Percentiles rank a stretch among this genome's conserved stretches.
phyloP scores from a whole-genome alignment of 2,797 vertebrate genomes.

The Enteromius radiatus region DNA sequence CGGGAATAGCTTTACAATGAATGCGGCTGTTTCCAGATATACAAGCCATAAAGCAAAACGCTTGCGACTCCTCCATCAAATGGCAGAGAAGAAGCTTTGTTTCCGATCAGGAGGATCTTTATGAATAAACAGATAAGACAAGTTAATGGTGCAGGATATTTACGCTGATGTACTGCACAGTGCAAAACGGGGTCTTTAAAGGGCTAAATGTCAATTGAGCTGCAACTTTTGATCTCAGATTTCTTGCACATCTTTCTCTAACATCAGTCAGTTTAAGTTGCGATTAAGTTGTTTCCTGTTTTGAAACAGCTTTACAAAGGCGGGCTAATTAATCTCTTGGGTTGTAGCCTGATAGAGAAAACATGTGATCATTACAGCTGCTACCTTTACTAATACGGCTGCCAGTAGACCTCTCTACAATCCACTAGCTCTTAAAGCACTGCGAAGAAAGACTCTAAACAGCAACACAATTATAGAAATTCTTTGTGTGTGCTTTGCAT shows the following conservation, averaged over 20 bases:
- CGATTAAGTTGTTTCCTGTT: conserved; percentile 73
- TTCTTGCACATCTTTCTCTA: conserved; percentile 59
- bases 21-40: conserved; percentile 64
- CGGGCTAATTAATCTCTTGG: conserved; percentile 78
- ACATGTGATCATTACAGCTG: conserved; percentile 75
- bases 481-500: neutral
- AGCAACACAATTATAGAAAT: neutral
- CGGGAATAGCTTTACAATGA: neutral
- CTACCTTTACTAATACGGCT: conserved; percentile 71
- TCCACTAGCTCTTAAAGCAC: neutral
- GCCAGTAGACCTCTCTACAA: conserved; percentile 63
- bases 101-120: conserved; percentile 18
- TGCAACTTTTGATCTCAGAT: conserved; percentile 65
- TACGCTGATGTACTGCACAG: conserved; percentile 52
- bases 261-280: conserved; percentile 71
- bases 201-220: conserved; percentile 65
- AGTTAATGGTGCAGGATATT: conserved; percentile 54
- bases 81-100: neutral
- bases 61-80: conserved; percentile 6
- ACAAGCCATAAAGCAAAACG: conserved; percentile 34
- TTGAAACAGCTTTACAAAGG: conserved; percentile 73
- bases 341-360: conserved; percentile 73
- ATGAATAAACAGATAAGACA: conserved; percentile 18
- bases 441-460: neutral
- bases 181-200: conserved; percentile 53